Evolutionary conservation across 2,888 invertebrate species (phyloP).

Genomic region (Patella ulyssiponensis): DNA sequence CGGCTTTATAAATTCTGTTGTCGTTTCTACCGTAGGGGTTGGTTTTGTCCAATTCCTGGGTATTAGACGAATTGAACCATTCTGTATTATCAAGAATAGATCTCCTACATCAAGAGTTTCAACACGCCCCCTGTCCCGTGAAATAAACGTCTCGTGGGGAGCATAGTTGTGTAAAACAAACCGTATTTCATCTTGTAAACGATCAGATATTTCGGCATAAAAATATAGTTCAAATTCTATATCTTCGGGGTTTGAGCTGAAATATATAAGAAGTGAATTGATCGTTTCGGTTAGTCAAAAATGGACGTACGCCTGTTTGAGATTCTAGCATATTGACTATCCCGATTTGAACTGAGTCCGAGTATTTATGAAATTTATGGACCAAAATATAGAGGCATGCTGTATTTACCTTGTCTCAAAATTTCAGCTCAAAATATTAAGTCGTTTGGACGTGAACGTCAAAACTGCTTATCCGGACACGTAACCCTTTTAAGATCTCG

Average conservation of each 20-base stretch:
- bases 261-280: neutral
- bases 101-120: neutral
- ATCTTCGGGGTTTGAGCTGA: conserved; percentile 2
- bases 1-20: too few relatives aligned
- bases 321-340: too few relatives aligned
- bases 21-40: neutral
- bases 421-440: too few relatives aligned
- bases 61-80: neutral
- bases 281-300: too few relatives aligned
- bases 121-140: neutral
- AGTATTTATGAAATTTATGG: too few relatives aligned
- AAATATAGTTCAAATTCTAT: conserved; percentile 13
- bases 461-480: too few relatives aligned
- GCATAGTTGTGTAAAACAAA: conserved; percentile 9
- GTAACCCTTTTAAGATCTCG: too few relatives aligned
- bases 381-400: too few relatives aligned
- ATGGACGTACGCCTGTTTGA: too few relatives aligned
- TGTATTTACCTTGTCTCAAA: too few relatives aligned
- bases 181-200: conserved; percentile 1
- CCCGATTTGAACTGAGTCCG: too few relatives aligned
- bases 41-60: conserved; percentile 3
- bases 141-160: neutral
- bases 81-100: neutral
- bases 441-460: too few relatives aligned
- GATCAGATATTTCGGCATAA: conserved; percentile 15